A percentile compares a stretch with the other conserved stretches of the same genome.
These are phyloP conservation scores for Morpho achilles DNA, from an alignment of 2,888 invertebrate species.

Conservation along the genomic window DNA sequence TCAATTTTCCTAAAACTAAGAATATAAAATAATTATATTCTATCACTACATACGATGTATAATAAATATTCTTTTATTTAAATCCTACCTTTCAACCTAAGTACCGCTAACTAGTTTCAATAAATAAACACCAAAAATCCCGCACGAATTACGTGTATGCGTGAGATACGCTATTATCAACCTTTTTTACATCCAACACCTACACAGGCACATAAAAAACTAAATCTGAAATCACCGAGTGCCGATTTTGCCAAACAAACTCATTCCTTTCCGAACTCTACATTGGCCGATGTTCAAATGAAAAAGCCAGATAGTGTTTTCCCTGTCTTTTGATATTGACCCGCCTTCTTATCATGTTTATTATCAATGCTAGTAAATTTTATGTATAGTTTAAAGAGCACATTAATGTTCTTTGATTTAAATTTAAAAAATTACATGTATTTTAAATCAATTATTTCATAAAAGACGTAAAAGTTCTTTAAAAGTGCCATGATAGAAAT, in stretches of 20 bases:
- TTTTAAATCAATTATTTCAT: no score
- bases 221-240: conserved; percentile 32
- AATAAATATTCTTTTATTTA: not conserved
- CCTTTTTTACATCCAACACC: conserved; percentile 42
- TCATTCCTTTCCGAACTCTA: conserved; percentile 2
- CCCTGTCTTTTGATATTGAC: conserved; percentile 55
- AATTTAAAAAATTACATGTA: no score
- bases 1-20: no score
- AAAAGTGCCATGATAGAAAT: no score
- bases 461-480: no score
- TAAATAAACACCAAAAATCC: conserved; percentile 15
- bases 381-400: no score
- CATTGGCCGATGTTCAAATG: conserved; percentile 28
- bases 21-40: no score
- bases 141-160: conserved; percentile 46
- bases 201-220: conserved; percentile 51
- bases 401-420: no score
- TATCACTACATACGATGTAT: no score
- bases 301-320: conserved; percentile 40
- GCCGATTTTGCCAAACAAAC: conserved; percentile 5
- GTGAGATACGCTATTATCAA: conserved; percentile 37
- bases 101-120: not conserved
- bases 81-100: not conserved
- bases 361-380: conserved; percentile 33
- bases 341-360: conserved; percentile 47